phyloP scores from a whole-genome alignment of 2,797 vertebrate species.

The Clamator glandarius region DNA sequence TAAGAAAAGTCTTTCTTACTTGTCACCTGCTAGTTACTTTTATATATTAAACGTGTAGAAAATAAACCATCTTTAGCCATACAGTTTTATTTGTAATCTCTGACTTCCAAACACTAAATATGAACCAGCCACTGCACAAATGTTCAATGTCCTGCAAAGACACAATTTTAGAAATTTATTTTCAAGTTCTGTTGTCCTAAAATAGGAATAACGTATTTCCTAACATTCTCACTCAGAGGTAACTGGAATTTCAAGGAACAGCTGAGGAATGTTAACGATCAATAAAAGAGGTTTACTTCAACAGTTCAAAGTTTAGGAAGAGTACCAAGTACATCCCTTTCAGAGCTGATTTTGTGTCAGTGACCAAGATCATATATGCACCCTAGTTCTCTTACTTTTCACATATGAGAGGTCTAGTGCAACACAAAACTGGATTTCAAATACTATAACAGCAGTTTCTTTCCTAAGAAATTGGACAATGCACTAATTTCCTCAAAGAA shows the following conservation, averaged over 20 bases:
- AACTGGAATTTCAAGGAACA: constrained; percentile 58
- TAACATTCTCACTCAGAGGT: constrained; percentile 1
- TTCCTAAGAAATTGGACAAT: not conserved
- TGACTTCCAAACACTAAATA: not conserved
- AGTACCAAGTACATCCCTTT: not conserved
- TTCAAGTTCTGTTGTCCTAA: constrained; percentile 4
- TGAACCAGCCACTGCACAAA: not conserved
- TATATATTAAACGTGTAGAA: constrained; percentile 19
- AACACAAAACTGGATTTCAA: not conserved
- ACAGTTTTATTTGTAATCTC: not conserved
- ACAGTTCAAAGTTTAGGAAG: constrained; percentile 9
- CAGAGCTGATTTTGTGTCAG: not conserved
- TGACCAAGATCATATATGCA: not conserved
- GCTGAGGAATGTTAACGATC: constrained; percentile 54
- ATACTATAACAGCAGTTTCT: not conserved
- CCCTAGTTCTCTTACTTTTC: not conserved
- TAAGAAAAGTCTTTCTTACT: constrained; percentile 15
- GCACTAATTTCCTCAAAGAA: not conserved
- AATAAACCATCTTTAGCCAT: not conserved
- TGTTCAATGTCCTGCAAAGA: not conserved
- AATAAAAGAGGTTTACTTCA: constrained; percentile 44
- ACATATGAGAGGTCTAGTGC: not conserved
- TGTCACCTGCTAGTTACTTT: constrained; percentile 58
- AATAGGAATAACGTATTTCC: constrained; percentile 13
- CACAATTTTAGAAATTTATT: not conserved